Base-by-base conservation (phyloP, 2,113 vertebrate species). In the Anoplopoma fimbria region DNA sequence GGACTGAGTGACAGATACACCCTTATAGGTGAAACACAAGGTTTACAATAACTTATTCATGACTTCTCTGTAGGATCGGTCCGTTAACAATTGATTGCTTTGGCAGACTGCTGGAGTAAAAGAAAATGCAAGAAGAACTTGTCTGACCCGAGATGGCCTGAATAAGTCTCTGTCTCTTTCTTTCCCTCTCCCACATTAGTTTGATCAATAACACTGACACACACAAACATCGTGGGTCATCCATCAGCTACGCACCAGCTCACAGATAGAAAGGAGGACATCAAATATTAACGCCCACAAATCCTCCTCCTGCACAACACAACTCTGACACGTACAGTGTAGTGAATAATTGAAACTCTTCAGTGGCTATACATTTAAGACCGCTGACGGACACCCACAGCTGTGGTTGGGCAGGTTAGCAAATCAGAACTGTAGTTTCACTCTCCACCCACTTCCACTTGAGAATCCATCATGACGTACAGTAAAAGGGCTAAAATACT, bases 221-320 rank as follows among this genome's bases (percentile, higher is more conserved):
- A 27, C 61, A 40, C 81, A 73, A 77, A 69, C 86, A 78, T 69
- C 53, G 19, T 38, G 71, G 79, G 81, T 88, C 88, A 87, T 90
- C 86, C 77, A 69, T 93, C 90, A 89, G 70, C 86, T 69, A 42
- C 4, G 23, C 12, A 57, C 47, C 76, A 34, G 84, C 75, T 82
- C 82, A 61, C 75, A 62, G 72, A 84, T 49, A 83, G 88, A 90
- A 86, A 87, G 69, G 57, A 87, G 76, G 76, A 45, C 85, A 88
- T 92, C 83, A 91, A 92, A 92, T 90, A 93, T 92, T 88, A 78
- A 92, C 75, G 15, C 79, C 86, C 65, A 81, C 87, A 40, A 77
- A 64, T 81, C 82, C 57, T 75, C 61, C 68, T 38, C 6, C 74
- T 27, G 4, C 38, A 69, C 72, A 88, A 27, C 82, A 77, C 19